Conservation (phyloP, 30 jellyfish, hydroid and myxozoan genomes). For the Sanderia malayensis region DNA sequence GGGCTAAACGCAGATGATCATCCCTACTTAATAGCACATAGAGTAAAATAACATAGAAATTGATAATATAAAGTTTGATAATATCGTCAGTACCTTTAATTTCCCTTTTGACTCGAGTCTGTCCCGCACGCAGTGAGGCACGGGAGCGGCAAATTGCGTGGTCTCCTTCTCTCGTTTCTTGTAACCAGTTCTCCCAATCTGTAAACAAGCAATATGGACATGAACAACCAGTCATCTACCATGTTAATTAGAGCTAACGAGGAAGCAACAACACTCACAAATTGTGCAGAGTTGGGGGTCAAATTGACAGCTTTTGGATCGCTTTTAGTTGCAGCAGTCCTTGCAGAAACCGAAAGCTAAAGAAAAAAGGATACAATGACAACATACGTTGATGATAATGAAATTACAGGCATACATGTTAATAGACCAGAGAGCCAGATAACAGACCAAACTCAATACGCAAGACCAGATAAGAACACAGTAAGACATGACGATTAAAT, state of each 20-base stretch:
- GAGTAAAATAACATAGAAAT: no score
- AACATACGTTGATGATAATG: no score
- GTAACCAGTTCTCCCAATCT: not conserved
- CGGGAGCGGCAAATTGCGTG: not conserved
- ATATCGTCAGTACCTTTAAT: conserved; percentile 28
- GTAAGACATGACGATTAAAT: no score
- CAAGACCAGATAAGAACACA: no score
- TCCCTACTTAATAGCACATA: no score
- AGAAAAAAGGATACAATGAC: not conserved
- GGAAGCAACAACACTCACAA: no score
- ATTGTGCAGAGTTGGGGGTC: not conserved
- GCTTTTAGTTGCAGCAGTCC: not conserved
- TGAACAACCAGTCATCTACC: no score
- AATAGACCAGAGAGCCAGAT: no score
- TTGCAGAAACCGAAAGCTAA: conserved; percentile 4
- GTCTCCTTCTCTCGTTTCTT: not conserved
- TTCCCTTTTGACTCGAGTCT: conserved; percentile 28
- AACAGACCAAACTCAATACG: no score
- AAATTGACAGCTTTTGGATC: not conserved
- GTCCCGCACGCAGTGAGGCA: conserved; percentile 39
- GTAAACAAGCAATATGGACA: not conserved
- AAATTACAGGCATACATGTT: no score
- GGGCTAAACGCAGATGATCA: no score
- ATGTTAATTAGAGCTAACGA: no score
- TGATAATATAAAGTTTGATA: not conserved